A percentile compares a stretch with the other conserved stretches of the same genome.
Conservation (phyloP, 2,113 vertebrate genomes). For the Cephalophus harveyi region DNA sequence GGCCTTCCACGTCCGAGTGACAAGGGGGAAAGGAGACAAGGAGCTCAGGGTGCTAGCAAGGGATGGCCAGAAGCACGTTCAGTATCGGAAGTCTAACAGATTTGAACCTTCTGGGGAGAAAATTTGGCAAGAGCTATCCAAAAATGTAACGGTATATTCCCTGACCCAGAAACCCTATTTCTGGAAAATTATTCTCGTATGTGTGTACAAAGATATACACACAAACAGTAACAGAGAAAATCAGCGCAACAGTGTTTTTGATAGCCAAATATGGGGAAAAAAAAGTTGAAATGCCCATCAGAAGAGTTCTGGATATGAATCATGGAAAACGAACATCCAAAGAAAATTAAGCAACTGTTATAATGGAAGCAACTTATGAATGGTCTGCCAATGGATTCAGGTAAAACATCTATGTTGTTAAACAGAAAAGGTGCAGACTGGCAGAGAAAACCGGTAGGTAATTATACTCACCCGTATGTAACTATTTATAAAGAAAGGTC, state of each 20-base stretch:
- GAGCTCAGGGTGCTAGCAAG: neutral
- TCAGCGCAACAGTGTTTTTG: neutral
- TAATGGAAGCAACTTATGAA: neutral
- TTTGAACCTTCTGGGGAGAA: neutral
- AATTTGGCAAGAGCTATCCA: neutral
- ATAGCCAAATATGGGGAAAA: neutral
- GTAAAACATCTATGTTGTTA: neutral
- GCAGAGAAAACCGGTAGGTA: neutral
- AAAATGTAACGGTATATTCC: neutral
- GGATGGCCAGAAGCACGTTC: neutral
- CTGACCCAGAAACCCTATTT: conserved; percentile 18
- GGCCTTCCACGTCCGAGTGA: neutral
- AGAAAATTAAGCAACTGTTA: neutral
- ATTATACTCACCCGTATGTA: neutral
- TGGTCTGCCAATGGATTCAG: neutral
- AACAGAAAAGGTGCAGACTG: neutral
- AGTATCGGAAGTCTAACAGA: neutral
- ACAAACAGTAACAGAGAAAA: neutral
- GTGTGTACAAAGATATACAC: neutral
- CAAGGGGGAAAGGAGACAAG: neutral
- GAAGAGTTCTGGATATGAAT: neutral
- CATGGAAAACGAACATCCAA: neutral
- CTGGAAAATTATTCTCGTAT: neutral
- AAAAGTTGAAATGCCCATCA: neutral
- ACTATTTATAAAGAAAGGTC: neutral